Conservation (phyloP, 2,113 vertebrate species). For the Macaca nemestrina region DNA sequence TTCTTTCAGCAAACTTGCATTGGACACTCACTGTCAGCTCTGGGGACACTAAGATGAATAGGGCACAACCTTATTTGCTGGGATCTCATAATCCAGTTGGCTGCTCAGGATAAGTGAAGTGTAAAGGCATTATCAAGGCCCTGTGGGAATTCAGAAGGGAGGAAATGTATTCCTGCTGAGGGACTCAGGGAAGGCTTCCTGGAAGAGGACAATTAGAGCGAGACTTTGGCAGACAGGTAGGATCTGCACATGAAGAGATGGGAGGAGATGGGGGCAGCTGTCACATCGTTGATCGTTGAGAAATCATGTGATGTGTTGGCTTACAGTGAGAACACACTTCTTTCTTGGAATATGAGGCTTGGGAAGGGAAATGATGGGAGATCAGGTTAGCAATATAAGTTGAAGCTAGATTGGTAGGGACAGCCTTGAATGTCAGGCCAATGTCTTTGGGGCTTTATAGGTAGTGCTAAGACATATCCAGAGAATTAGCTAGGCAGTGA, state of each 20-base stretch:
- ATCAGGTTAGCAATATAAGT: neutral
- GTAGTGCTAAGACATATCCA: neutral
- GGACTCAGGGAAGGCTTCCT: neutral
- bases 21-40: neutral
- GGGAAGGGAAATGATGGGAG: neutral
- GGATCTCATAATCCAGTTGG: neutral
- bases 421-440: neutral
- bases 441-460: neutral
- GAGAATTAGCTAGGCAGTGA: neutral
- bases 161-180: neutral
- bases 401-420: neutral
- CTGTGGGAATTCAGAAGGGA: neutral
- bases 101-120: neutral
- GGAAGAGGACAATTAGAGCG: neutral
- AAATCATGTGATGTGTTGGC: neutral
- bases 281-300: neutral
- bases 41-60: conserved; percentile 43
- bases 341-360: neutral
- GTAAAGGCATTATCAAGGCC: neutral
- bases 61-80: neutral
- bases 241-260: neutral
- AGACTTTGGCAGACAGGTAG: neutral
- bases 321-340: neutral
- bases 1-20: conserved; percentile 17
- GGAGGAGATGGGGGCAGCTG: neutral